These are phyloP conservation scores for Papilio dardanus DNA, from an alignment of 1,140 invertebrate genomes.

Conservation along the genomic window DNA sequence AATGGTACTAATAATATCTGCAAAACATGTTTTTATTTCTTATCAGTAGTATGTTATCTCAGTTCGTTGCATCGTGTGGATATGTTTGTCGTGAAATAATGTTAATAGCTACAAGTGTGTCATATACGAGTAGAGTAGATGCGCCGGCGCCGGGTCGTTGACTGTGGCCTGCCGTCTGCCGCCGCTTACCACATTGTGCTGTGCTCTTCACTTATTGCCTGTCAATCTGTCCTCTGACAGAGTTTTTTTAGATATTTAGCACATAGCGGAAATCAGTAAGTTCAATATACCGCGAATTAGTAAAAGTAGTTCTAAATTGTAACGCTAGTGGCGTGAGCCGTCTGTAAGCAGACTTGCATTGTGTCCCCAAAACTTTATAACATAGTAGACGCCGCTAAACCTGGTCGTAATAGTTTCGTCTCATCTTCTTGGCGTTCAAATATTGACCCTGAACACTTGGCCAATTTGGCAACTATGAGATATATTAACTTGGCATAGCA, in stretches of 20 bases:
- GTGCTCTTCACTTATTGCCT: neutral
- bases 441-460: slow-evolving; percentile 15
- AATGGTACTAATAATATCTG: neutral
- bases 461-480: neutral
- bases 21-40: neutral
- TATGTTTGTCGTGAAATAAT: neutral
- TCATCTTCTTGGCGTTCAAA: slow-evolving; percentile 12
- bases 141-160: neutral
- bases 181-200: neutral
- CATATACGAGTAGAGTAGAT: neutral
- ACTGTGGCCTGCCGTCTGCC: neutral
- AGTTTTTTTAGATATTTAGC: neutral
- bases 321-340: no score
- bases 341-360: no score
- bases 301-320: no score
- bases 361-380: neutral
- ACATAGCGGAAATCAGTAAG: no score
- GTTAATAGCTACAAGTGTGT: neutral
- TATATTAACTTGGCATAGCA: neutral
- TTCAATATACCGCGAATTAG: no score
- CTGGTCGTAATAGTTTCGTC: neutral
- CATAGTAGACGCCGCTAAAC: neutral
- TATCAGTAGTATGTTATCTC: neutral
- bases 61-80: neutral
- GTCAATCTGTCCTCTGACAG: neutral